Evolutionary conservation across 2,113 vertebrate species (phyloP), one percentile per base, ranked within the genome.

Genomic region (Equus quagga): DNA sequence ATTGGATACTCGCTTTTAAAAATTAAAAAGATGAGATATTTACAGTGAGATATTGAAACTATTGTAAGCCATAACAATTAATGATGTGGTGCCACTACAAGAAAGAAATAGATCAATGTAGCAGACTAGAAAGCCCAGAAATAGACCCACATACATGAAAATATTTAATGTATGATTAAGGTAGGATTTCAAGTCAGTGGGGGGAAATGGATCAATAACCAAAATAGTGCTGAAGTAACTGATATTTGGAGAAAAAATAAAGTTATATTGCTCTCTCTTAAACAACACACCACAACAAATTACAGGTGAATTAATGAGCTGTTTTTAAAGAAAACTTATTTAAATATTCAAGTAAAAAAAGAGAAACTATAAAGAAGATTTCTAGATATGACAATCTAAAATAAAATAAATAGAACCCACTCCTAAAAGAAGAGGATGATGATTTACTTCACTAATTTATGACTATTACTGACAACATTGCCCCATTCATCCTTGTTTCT

Each of bases 361-460:
- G 13, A 78, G 60, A 72, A 46, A 17, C 41, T 75, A 67, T 69
- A 36, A 86, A 69, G 70, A 69, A 67, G 1, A 36, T 54, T 89
- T 6, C 51, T 81, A 82, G 33, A 19, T 79, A 78, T 31, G 31
- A 67, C 44, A 51, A 46, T 58, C 36, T 73, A 81, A 89, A 89
- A 85, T 89, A 58, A 84, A 88, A 60, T 80, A 82, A 92, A 31
- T 51, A 80, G 64, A 89, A 73, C 36, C 28, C 26, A 83, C 31
- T 85, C 81, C 64, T 85, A 58, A 76, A 80, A 93, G 41, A 72
- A 80, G 21, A 69, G 17, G 36, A 10, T 81, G 64, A 91, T 54
- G 15, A 85, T 83, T 85, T 82, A 92, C 41, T 67, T 83, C 58
- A 84, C 33, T 87, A 73, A 91, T 73, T 95, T 92, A 85, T 86